phyloP scores from a whole-genome alignment of 2,888 invertebrate genomes.

The Desoria tigrina region DNA sequence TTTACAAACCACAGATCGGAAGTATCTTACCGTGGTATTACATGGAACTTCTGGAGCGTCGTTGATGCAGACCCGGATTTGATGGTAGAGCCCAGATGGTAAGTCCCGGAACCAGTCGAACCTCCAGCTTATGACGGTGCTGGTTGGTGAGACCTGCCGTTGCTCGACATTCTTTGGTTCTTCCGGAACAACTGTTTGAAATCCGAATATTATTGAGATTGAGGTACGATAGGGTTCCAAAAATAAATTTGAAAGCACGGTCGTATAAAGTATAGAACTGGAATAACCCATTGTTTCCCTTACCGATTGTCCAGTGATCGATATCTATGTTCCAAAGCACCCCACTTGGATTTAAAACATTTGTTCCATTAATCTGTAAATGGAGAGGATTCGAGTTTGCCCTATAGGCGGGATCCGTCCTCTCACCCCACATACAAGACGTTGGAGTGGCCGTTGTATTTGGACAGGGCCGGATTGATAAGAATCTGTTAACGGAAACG shows the following conservation, averaged over 20 bases:
- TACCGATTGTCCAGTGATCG: slow-evolving; percentile 49
- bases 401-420: slow-evolving; percentile 62
- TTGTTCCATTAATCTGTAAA: slow-evolving; percentile 65
- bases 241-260: no score
- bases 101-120: slow-evolving; percentile 46
- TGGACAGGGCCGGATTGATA: slow-evolving; percentile 26
- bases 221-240: no score
- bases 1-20: no score
- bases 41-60: slow-evolving; percentile 21
- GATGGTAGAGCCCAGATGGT: slow-evolving; percentile 44
- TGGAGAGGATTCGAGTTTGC: slow-evolving; percentile 61
- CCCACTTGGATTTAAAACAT: slow-evolving; percentile 59
- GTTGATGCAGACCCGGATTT: slow-evolving; percentile 40
- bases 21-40: slow-evolving; percentile 35
- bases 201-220: no score
- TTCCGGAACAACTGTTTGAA: slow-evolving; percentile 46
- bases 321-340: slow-evolving; percentile 35
- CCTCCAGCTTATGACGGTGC: slow-evolving; percentile 41
- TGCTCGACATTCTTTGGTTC: slow-evolving; percentile 17
- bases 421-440: slow-evolving; percentile 58
- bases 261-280: no score
- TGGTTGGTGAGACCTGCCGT: slow-evolving; percentile 5
- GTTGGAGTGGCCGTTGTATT: slow-evolving; percentile 28
- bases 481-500: slow-evolving; percentile 5
- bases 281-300: background rate